phyloP scores from a whole-genome alignment of 2,113 vertebrate genomes.

The Ranitomeya imitator region DNA sequence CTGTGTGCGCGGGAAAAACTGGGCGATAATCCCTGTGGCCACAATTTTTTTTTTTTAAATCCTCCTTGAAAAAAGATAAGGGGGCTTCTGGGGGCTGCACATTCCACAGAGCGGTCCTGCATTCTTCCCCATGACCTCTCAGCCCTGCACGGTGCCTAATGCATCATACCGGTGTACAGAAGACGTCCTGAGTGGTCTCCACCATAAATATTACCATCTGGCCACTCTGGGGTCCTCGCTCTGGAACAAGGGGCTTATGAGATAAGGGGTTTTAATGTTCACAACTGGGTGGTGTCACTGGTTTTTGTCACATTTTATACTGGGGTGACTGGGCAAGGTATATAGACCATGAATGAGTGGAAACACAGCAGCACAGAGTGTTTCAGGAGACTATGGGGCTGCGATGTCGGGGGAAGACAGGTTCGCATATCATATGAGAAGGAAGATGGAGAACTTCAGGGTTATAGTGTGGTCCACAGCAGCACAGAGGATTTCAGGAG shows the following conservation, averaged over 20 bases:
- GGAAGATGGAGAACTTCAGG: not conserved
- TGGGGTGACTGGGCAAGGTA: too few relatives aligned
- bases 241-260: not conserved
- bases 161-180: not conserved
- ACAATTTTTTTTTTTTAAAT: too few relatives aligned
- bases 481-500: conserved; percentile 6
- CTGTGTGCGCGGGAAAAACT: not conserved
- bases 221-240: not conserved
- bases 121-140: not conserved
- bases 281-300: not conserved
- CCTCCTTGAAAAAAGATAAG: not conserved
- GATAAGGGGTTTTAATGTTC: not conserved
- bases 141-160: too few relatives aligned
- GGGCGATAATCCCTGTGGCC: not conserved
- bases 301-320: not conserved
- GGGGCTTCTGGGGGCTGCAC: not conserved
- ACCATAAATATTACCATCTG: not conserved
- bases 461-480: not conserved
- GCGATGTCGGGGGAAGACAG: not conserved
- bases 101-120: not conserved
- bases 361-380: not conserved
- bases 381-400: not conserved
- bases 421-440: not conserved
- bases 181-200: not conserved
- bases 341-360: too few relatives aligned